Evolutionary conservation across 1,140 invertebrate species (phyloP), one percentile per base, ranked within the genome.

Genomic region (Elymnias hypermnestra): DNA sequence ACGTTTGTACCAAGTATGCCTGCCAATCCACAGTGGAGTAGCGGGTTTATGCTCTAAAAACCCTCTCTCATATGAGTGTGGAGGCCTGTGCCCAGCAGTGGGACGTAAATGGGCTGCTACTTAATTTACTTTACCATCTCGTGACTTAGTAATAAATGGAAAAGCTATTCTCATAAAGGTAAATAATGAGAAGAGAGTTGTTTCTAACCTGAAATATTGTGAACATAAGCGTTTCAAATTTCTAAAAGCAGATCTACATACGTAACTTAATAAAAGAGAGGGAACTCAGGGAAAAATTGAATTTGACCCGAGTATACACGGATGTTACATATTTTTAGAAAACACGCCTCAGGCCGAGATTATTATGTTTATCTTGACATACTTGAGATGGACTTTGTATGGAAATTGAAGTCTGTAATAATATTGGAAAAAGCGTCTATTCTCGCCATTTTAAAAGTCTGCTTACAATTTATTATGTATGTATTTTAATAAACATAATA

Each of bases 271-370:
- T 62, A 62, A 61, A 29, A 41, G 22, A 36, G 41, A 36, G 47
- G 10, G 43, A 54, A 38, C 23, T 48, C 28, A 14, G 37, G 37
- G 41, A 44, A 50, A 46, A 42, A 44, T 23, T n/a, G 46, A 44
- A 53, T 60, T 59, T 55, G 49, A 48, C 47, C 51, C 38, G 52
- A 49, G 45, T 43, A 45, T 54, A 50, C 39, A 49, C 49, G 36
- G 51, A 51, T 60, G 57, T 51, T 60, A 43, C 53, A 54, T 64
- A 64, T 64, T 64, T 63, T 57, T 53, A 60, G 55, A 53, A 49
- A 45, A 51, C 46, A 44, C 42, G 51, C 45, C 44, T 42, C 57
- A 37, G 47, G 33, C 38, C 14, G 37, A 48, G 51, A 45, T 59
- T 63, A 56, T 60, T 60, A 60, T 53, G 54, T 57, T 60, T 63